phyloP scores from a whole-genome alignment of 2,888 invertebrate species.

The Limenitis camilla region DNA sequence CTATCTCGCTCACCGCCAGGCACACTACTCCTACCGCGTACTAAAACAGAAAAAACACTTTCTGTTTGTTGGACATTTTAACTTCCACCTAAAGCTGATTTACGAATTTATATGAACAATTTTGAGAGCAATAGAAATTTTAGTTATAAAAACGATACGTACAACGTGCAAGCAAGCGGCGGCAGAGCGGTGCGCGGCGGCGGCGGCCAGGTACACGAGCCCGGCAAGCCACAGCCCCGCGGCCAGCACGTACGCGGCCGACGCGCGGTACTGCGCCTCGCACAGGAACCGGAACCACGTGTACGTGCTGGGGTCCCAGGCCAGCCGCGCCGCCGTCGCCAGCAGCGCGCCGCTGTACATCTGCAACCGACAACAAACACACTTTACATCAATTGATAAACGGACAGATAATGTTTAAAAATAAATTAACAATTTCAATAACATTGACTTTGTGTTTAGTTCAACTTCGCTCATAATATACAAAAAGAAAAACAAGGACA shows the following conservation, averaged over 20 bases:
- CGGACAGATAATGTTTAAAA: too few species aligned
- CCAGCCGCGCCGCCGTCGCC: conserved; percentile 68
- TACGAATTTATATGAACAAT: too few species aligned
- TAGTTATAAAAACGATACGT: not conserved
- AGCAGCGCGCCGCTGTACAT: conserved; percentile 70
- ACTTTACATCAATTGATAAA: too few species aligned
- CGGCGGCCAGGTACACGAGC: conserved; percentile 57
- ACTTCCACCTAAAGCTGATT: too few species aligned
- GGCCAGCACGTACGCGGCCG: conserved; percentile 57
- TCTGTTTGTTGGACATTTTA: too few species aligned
- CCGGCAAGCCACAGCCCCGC: conserved; percentile 62
- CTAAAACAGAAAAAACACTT: conserved; percentile 26
- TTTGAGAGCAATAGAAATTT: too few species aligned
- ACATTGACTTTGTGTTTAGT: too few species aligned
- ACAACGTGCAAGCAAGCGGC: conserved; percentile 15
- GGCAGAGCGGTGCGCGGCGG: conserved; percentile 31
- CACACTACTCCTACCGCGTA: conserved; percentile 56
- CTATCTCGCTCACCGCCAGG: conserved; percentile 58
- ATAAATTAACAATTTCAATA: too few species aligned
- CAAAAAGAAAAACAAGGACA: too few species aligned
- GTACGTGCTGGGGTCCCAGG: conserved; percentile 71
- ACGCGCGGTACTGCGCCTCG: conserved; percentile 65
- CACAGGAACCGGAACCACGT: conserved; percentile 69
- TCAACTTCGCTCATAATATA: too few species aligned
- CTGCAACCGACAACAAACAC: conserved; percentile 32